Conservation (phyloP, 1,140 invertebrate species). For the Mylabris phalerata region DNA sequence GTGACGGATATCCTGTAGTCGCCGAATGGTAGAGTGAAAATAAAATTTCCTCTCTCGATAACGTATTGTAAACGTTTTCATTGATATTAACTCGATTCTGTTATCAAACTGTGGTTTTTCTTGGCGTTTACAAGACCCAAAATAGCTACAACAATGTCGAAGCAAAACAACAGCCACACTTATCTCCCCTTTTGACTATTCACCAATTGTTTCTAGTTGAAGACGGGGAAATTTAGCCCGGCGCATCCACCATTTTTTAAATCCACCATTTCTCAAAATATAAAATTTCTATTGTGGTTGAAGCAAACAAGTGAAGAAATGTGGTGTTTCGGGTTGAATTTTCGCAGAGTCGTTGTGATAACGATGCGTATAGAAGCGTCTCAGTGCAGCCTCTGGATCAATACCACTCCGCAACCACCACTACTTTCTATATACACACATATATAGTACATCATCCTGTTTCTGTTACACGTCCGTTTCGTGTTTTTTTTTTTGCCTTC, state of each 20-base stretch:
- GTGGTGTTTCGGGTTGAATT: slow-evolving; percentile 14
- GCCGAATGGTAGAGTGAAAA: too few relatives aligned
- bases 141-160: slow-evolving; percentile 1
- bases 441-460: too few relatives aligned
- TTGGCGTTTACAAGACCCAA: neutral
- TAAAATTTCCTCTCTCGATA: too few relatives aligned
- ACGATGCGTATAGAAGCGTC: slow-evolving; percentile 21
- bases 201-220: neutral
- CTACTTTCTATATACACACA: neutral
- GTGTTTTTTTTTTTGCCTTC: neutral
- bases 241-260: too few relatives aligned
- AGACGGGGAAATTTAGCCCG: too few relatives aligned
- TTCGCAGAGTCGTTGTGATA: slow-evolving; percentile 14
- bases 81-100: too few relatives aligned
- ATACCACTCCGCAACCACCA: slow-evolving; percentile 18
- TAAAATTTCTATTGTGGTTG: too few relatives aligned
- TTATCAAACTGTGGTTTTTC: too few relatives aligned
- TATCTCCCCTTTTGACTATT: slow-evolving; percentile 14
- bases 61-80: too few relatives aligned
- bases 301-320: slow-evolving; percentile 11
- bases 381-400: slow-evolving; percentile 21
- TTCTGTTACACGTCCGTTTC: too few relatives aligned
- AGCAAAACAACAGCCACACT: neutral
- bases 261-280: too few relatives aligned
- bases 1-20: too few relatives aligned